Evolutionary conservation across 2,113 vertebrate genomes (phyloP).

Genomic region (Phalacrocorax brasilianus): DNA sequence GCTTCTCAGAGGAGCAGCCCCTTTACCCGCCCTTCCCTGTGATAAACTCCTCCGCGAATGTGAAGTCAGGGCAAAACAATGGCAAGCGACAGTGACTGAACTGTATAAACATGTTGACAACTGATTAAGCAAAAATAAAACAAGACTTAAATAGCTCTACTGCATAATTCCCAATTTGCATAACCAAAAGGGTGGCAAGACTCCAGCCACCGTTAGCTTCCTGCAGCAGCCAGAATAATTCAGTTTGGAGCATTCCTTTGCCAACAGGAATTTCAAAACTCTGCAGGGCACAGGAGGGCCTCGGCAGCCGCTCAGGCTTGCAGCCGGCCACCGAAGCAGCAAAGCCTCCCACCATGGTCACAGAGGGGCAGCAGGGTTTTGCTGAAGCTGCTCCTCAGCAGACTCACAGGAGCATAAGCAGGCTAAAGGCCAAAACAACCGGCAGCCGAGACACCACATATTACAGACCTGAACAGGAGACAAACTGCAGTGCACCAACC

Average conservation of each 20-base stretch:
- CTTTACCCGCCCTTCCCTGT: neutral
- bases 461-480: neutral
- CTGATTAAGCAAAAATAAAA: constrained; percentile 68
- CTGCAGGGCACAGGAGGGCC: neutral
- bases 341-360: neutral
- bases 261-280: constrained; percentile 5
- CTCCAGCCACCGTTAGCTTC: constrained; percentile 31
- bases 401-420: neutral
- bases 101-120: constrained; percentile 65
- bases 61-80: constrained; percentile 31
- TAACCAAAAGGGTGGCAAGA: constrained; percentile 60
- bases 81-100: constrained; percentile 43
- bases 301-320: neutral
- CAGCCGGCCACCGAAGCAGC: neutral
- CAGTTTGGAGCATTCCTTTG: neutral
- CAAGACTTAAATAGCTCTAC: constrained; percentile 57
- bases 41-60: neutral
- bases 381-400: neutral
- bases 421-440: constrained; percentile 27
- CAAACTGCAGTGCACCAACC: neutral
- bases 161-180: constrained; percentile 65
- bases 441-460: neutral
- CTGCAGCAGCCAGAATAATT: constrained; percentile 41
- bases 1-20: constrained; percentile 5
- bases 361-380: neutral